phyloP scores from a whole-genome alignment of 2,888 invertebrate species.

The Lottia scabra region DNA sequence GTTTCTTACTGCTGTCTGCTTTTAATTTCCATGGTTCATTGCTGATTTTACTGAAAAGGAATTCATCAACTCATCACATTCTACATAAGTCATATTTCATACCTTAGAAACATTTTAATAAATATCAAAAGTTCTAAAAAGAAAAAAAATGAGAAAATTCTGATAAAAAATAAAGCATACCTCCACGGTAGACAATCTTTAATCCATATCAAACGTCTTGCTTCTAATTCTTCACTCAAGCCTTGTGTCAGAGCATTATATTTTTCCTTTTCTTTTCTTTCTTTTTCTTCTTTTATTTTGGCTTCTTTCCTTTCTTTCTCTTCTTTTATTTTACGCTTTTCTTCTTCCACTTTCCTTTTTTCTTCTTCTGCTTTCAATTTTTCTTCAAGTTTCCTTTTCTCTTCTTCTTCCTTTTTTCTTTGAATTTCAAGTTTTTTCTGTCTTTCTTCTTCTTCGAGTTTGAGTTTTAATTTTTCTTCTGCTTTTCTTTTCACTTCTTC shows the following conservation, averaged over 20 bases:
- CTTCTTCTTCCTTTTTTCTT: constrained; percentile 31
- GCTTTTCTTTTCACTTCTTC: constrained; percentile 18
- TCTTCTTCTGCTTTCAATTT: constrained; percentile 31
- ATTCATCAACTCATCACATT: too few relatives aligned
- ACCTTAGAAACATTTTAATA: too few relatives aligned
- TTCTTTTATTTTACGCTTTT: constrained; percentile 17
- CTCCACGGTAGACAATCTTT: constrained; percentile 62
- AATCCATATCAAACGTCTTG: constrained; percentile 54
- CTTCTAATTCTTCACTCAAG: constrained; percentile 34
- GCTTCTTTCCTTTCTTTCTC: constrained; percentile 11
- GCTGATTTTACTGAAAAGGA: constrained; percentile 54
- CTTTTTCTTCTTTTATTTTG: constrained; percentile 11
- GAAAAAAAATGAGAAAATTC: too few relatives aligned
- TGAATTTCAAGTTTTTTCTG: constrained; percentile 20
- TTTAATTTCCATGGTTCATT: constrained; percentile 60
- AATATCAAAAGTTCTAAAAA: too few relatives aligned
- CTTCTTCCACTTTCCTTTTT: constrained; percentile 24
- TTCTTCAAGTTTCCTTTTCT: constrained; percentile 27
- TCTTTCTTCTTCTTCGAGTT: constrained; percentile 23
- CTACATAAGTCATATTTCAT: too few relatives aligned
- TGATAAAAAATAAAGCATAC: constrained; percentile 32
- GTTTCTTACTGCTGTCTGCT: constrained; percentile 38
- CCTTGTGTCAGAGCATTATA: background rate
- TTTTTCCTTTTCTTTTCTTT: constrained; percentile 7
- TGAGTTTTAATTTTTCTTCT: constrained; percentile 23